Percentiles rank a stretch among this genome's conserved stretches.
Conservation (phyloP, 2,113 vertebrate species). For the Trematomus loennbergii region DNA sequence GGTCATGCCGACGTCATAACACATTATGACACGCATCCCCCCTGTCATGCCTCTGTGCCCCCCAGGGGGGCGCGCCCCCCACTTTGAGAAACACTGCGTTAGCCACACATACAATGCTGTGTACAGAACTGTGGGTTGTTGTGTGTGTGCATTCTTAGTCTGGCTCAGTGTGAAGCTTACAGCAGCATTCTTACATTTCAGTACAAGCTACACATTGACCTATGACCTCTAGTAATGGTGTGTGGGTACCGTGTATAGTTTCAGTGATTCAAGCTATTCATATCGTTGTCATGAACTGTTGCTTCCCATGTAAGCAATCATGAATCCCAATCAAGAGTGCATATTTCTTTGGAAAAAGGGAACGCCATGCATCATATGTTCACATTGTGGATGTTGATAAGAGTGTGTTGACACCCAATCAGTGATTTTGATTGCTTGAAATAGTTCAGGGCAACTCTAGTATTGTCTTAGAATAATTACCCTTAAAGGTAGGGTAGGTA, state of each 20-base stretch:
- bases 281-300: background rate
- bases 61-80: no score
- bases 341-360: background rate
- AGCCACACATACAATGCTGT: background rate
- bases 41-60: no score
- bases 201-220: background rate
- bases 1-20: no score
- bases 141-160: slow-evolving; percentile 4
- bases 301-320: background rate
- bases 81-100: background rate
- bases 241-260: background rate
- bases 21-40: no score
- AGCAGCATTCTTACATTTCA: background rate
- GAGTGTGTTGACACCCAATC: background rate
- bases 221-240: background rate
- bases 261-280: background rate
- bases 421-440: background rate
- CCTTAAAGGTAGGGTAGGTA: no score
- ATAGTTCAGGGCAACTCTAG: background rate
- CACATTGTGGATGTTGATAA: background rate
- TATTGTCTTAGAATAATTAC: background rate
- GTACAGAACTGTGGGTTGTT: background rate
- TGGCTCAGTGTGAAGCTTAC: background rate
- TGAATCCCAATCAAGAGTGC: background rate
- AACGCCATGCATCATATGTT: background rate